Evolutionary conservation across 1,140 invertebrate species (phyloP).

Genomic region (Aphaenogaster ashmeadi): DNA sequence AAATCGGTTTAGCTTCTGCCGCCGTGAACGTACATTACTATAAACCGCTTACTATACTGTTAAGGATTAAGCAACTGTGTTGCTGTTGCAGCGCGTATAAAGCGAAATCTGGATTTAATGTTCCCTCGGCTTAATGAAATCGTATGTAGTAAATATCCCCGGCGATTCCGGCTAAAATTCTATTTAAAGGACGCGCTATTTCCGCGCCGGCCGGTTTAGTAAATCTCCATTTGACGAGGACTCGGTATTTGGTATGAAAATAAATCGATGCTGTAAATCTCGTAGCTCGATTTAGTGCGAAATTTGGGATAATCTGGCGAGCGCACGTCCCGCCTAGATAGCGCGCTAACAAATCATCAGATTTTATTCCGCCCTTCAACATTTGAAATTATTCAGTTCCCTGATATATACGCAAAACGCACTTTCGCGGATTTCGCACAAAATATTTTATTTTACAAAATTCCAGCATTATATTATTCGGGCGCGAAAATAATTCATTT

Average conservation of each 20-base stretch:
- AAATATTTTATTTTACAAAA: slow-evolving; percentile 29
- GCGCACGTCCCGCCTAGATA: slow-evolving; percentile 23
- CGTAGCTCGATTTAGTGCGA: slow-evolving; percentile 52
- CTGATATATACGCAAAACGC: neutral
- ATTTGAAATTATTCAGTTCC: slow-evolving; percentile 46
- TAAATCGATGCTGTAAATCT: slow-evolving; percentile 65
- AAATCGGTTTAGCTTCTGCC: slow-evolving; percentile 55
- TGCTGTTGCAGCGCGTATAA: slow-evolving; percentile 47
- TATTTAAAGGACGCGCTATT: slow-evolving; percentile 60
- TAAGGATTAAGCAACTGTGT: slow-evolving; percentile 54
- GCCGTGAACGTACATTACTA: slow-evolving; percentile 47
- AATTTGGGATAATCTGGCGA: slow-evolving; percentile 60
- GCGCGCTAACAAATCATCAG: slow-evolving; percentile 48
- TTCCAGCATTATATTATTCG: slow-evolving; percentile 37
- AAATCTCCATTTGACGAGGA: slow-evolving; percentile 61
- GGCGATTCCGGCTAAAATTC: slow-evolving; percentile 51
- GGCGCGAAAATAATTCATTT: slow-evolving; percentile 1
- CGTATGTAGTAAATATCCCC: slow-evolving; percentile 57
- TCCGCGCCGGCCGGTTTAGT: slow-evolving; percentile 52
- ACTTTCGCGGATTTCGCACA: neutral
- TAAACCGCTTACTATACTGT: slow-evolving; percentile 62
- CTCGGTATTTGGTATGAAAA: slow-evolving; percentile 59
- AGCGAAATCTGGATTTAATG: slow-evolving; percentile 59
- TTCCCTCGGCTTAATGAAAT: slow-evolving; percentile 60
- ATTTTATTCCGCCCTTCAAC: slow-evolving; percentile 42